These are phyloP conservation scores for Lutra lutra DNA, from an alignment of 2,797 vertebrate genomes.

Conservation along the genomic window DNA sequence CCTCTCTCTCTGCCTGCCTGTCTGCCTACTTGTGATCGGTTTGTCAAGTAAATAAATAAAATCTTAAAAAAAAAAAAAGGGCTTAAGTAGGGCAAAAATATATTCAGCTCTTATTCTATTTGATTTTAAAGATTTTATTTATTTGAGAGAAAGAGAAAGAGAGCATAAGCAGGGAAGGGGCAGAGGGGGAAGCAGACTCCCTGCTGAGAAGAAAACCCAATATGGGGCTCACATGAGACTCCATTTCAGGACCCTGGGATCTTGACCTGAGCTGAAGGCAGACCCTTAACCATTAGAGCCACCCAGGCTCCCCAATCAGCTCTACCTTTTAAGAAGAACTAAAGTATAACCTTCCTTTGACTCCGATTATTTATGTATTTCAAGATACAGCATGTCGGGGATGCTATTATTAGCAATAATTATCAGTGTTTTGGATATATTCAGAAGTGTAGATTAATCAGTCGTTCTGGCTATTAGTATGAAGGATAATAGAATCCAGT, in stretches of 20 bases:
- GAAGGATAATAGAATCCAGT: neutral
- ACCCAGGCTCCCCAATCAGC: neutral
- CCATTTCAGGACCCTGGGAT: neutral
- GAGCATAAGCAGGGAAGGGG: neutral
- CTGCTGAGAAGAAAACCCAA: neutral
- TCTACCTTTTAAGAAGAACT: neutral
- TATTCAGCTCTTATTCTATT: neutral
- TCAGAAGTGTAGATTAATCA: neutral
- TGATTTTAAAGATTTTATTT: neutral
- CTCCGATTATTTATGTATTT: conserved; percentile 36
- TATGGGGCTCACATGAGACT: neutral
- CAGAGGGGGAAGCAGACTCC: neutral
- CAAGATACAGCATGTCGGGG: neutral
- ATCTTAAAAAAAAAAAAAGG: neutral
- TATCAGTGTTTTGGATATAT: neutral
- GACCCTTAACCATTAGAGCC: neutral
- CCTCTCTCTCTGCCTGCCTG: too few relatives aligned
- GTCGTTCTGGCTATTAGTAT: neutral
- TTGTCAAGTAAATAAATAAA: too few relatives aligned
- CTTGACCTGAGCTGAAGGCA: neutral
- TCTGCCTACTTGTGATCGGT: too few relatives aligned
- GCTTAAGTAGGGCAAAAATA: neutral
- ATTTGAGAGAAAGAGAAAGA: neutral
- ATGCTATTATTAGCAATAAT: neutral
- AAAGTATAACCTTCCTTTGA: neutral